Percentiles rank a stretch among this genome's conserved stretches.
Evolutionary conservation across 2,113 vertebrate species (phyloP).

Genomic region (Emydura subglobosa): DNA sequence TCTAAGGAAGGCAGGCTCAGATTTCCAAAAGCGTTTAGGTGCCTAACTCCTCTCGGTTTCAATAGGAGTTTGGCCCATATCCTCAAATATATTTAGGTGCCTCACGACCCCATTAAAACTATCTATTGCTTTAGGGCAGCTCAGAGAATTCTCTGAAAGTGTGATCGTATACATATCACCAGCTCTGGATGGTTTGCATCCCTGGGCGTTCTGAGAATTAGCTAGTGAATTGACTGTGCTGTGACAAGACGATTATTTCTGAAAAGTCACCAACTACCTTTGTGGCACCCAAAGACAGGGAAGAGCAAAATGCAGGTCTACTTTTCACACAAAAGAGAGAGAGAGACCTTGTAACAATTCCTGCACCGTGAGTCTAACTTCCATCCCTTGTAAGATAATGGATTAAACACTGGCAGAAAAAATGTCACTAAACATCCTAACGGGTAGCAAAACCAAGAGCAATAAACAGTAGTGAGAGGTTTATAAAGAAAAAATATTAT

Average conservation of each 20-base stretch:
- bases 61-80: neutral
- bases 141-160: slow-evolving; percentile 13
- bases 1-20: slow-evolving; percentile 56
- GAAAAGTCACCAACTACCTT: slow-evolving; percentile 35
- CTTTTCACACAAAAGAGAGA: slow-evolving; percentile 6
- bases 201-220: neutral
- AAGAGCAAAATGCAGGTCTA: neutral
- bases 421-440: neutral
- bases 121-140: neutral
- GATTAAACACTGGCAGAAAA: neutral
- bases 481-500: neutral
- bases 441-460: neutral
- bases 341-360: neutral
- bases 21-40: neutral
- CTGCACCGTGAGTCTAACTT: neutral
- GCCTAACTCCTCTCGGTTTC: neutral
- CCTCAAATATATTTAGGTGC: neutral
- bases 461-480: neutral
- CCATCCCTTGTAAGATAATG: neutral
- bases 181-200: slow-evolving; percentile 34
- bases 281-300: slow-evolving; percentile 5
- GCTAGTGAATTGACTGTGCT: slow-evolving; percentile 29
- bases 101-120: neutral
- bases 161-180: slow-evolving; percentile 50
- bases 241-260: slow-evolving; percentile 47